Evolutionary conservation across 2,888 invertebrate genomes (phyloP).

Genomic region (Papilio demoleus): DNA sequence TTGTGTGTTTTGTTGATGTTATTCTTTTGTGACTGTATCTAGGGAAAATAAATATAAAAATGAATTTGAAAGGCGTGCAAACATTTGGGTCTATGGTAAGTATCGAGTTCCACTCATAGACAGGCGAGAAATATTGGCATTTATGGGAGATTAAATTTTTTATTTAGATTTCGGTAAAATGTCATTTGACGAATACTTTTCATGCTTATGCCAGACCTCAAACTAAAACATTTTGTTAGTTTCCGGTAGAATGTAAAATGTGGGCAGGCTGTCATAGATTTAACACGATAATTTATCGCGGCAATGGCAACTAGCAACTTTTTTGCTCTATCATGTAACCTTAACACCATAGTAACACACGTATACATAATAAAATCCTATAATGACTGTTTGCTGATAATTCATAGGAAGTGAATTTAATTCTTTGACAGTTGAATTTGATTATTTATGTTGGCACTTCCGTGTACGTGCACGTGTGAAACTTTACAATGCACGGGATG

Average conservation of each 20-base stretch:
- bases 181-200: no score
- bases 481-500: constrained; percentile 50
- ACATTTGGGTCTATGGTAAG: neutral
- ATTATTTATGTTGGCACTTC: neutral
- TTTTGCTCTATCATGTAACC: no score
- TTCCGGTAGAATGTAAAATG: no score
- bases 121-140: neutral
- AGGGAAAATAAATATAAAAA: constrained; percentile 3
- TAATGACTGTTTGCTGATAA: neutral
- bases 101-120: neutral
- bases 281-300: no score
- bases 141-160: neutral
- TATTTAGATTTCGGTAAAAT: no score
- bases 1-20: constrained; percentile 34
- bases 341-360: no score
- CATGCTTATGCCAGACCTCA: no score
- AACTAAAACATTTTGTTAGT: no score
- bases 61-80: constrained; percentile 1
- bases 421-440: neutral
- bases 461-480: constrained; percentile 51
- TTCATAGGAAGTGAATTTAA: neutral
- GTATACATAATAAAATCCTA: no score
- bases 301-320: no score
- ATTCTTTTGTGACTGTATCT: constrained; percentile 24
- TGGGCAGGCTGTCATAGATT: no score